Base-by-base conservation (phyloP, 2,113 vertebrate species). In the Amblyopsis rosae region DNA sequence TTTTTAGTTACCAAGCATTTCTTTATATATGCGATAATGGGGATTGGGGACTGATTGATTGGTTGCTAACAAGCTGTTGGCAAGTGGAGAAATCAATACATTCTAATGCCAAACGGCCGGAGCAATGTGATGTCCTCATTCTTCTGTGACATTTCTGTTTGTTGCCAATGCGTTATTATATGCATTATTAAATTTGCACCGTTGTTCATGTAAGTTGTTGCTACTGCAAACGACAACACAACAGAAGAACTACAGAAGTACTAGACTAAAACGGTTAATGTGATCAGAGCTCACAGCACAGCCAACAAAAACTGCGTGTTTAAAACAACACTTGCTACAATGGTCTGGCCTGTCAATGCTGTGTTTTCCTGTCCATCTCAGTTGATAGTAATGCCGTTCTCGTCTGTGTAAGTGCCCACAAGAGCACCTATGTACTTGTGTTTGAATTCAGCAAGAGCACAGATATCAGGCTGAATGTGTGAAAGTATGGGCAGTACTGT, bases 341-440 rank as follows among this genome's bases (percentile, higher is more conserved):
- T 62, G 62, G 73, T 73, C 59, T 64, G 57, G n/a, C 10, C 35
- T 10, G 17, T 45, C 66, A 45, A 65, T 17, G 47, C 33, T 2
- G 80, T 69, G 67, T 63, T 62, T 78, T 67, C 53, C 62, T 74
- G 51, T 51, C 62, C 65, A 60, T 77, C 72, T 68, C 69, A 16
- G n/a, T 75, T 85, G 61, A 58, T 83, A 61, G 62, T 62, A 80
- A 54, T 55, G 67, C 56, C 32, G 60, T 26, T 67, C 53, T 55
- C 69, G 60, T 47, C 33, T 49, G 48, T 50, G 17, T 47, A 45
- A 45, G 56, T 16, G 65, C 77, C 75, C 75, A 53, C 62, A 69
- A 63, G 19, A 79, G 67, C 62, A 72, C 11, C 80, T 71, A 48
- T 80, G 60, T 73, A 12, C 19, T 75, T 72, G 49, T 57, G 35